Evolutionary conservation across 2,113 vertebrate genomes (phyloP).

Genomic region (Tachysurus vachellii): DNA sequence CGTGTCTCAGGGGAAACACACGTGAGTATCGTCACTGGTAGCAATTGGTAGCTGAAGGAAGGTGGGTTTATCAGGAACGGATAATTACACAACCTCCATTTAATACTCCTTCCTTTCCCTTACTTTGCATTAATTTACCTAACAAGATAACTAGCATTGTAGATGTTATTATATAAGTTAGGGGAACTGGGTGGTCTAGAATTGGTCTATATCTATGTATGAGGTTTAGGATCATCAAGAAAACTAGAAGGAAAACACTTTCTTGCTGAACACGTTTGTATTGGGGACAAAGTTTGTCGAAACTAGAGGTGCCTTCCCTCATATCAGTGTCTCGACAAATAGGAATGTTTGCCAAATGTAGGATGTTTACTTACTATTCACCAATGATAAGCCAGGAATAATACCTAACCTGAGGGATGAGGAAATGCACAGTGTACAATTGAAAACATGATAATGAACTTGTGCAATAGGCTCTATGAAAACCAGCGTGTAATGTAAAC

Average conservation of each 20-base stretch:
- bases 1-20: too few relatives aligned
- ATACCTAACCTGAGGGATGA: constrained; percentile 36
- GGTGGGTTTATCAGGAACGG: background rate
- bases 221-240: background rate
- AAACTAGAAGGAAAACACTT: background rate
- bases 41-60: background rate
- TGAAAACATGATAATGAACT: constrained; percentile 2
- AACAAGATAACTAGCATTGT: background rate
- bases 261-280: background rate
- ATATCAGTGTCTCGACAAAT: background rate
- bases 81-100: background rate
- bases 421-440: constrained; percentile 25
- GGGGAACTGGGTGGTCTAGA: background rate
- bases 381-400: constrained; percentile 29
- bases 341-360: constrained; percentile 12
- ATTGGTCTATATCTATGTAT: background rate
- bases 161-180: background rate
- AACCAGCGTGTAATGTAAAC: constrained; percentile 36
- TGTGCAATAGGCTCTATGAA: constrained; percentile 22
- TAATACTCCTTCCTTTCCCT: background rate
- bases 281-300: background rate
- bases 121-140: background rate
- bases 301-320: constrained; percentile 4
- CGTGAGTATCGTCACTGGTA: background rate
- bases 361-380: constrained; percentile 34